A percentile compares a stretch with the other conserved stretches of the same genome.
Evolutionary conservation across 1,140 invertebrate genomes (phyloP).

Genomic region (Pogonognathellus flavescens): DNA sequence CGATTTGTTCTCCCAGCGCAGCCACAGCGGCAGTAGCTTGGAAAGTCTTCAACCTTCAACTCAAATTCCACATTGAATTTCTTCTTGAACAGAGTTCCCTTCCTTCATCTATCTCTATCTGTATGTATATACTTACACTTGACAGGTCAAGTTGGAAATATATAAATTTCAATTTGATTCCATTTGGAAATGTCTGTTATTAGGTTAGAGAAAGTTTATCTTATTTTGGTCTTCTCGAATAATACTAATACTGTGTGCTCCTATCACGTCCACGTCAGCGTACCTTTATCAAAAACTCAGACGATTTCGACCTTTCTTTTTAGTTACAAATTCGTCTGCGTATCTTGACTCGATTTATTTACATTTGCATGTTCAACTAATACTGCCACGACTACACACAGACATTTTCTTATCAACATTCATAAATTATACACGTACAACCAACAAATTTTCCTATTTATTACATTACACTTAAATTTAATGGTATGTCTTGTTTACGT

Average conservation of each 20-base stretch:
- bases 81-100: neutral
- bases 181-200: slow-evolving; percentile 50
- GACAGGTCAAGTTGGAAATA: slow-evolving; percentile 44
- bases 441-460: no score
- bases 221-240: slow-evolving; percentile 31
- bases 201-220: slow-evolving; percentile 47
- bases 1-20: no score
- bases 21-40: no score
- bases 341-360: no score
- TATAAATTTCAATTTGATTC: slow-evolving; percentile 50
- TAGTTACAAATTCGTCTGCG: no score
- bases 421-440: no score
- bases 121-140: slow-evolving; percentile 21
- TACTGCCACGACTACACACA: no score
- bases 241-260: neutral
- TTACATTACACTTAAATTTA: no score
- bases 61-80: slow-evolving; percentile 12
- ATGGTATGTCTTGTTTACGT: no score
- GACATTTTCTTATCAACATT: no score
- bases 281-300: neutral
- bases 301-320: no score
- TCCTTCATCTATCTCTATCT: slow-evolving; percentile 36
- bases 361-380: no score
- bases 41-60: neutral
- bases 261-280: neutral